Conservation (phyloP, 2,888 invertebrate species). For the Zhengitettix transpicula region DNA sequence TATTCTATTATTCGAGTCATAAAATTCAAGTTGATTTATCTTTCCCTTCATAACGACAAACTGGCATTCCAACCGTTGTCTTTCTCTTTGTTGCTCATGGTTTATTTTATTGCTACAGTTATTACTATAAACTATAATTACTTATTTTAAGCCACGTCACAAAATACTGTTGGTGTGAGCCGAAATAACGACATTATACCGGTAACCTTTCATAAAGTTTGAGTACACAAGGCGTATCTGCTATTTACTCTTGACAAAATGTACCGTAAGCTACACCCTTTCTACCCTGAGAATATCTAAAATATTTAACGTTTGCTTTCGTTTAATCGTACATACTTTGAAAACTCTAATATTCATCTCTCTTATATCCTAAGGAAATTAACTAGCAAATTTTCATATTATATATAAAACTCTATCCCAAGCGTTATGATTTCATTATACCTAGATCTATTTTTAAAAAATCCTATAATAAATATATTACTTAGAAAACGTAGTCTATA, state of each 20-base stretch:
- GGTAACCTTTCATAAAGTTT: background rate
- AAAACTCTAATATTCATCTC: too few relatives aligned
- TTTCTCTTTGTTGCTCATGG: constrained; percentile 6
- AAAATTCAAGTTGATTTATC: too few relatives aligned
- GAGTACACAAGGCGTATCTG: too few relatives aligned
- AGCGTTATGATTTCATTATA: background rate
- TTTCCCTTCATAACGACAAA: background rate
- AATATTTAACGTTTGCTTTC: too few relatives aligned
- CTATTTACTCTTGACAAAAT: too few relatives aligned
- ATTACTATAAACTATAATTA: background rate
- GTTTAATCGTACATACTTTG: too few relatives aligned
- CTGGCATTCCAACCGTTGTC: background rate
- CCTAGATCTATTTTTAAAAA: background rate
- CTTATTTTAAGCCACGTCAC: background rate
- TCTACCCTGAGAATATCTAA: constrained; percentile 8
- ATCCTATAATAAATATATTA: background rate
- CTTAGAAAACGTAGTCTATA: background rate
- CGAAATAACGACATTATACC: too few relatives aligned
- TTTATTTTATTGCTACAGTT: background rate
- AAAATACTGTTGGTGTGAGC: background rate
- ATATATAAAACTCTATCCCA: constrained; percentile 3
- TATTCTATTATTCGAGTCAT: too few relatives aligned
- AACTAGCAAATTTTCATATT: background rate
- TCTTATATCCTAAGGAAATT: background rate
- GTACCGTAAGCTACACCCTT: background rate